Conservation (phyloP, 2,888 invertebrate genomes). For the Lycaena phlaeas region DNA sequence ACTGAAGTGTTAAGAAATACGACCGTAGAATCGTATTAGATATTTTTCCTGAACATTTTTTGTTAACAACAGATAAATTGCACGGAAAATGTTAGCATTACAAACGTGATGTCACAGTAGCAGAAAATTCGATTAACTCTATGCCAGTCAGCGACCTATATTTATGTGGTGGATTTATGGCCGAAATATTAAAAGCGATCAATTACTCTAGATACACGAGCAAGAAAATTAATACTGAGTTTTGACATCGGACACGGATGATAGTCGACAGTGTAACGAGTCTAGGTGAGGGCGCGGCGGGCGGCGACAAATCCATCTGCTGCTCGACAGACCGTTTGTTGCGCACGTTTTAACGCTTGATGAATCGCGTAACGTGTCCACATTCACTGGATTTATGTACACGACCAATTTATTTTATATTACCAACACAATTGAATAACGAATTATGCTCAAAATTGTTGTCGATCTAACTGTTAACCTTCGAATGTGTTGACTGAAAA, state of each 20-base stretch:
- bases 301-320: slow-evolving; percentile 68
- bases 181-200: slow-evolving; percentile 10
- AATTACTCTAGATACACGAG: neutral
- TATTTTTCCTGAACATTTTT: slow-evolving; percentile 4
- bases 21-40: slow-evolving; percentile 29
- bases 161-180: slow-evolving; percentile 23
- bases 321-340: slow-evolving; percentile 68
- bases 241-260: neutral
- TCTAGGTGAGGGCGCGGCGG: slow-evolving; percentile 52
- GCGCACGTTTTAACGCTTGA: slow-evolving; percentile 66
- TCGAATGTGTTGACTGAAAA: slow-evolving; percentile 22
- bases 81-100: slow-evolving; percentile 33
- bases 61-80: slow-evolving; percentile 40
- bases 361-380: slow-evolving; percentile 62
- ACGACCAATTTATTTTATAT: slow-evolving; percentile 37
- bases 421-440: slow-evolving; percentile 41
- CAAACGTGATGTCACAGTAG: slow-evolving; percentile 47
- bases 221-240: neutral
- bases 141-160: slow-evolving; percentile 45
- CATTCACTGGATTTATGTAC: slow-evolving; percentile 59
- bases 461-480: slow-evolving; percentile 14
- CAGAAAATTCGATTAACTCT: slow-evolving; percentile 59
- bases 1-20: slow-evolving; percentile 50
- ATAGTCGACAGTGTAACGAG: neutral
- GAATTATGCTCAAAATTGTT: slow-evolving; percentile 11